Conservation (phyloP, 1,140 invertebrate species). For the Anoplophora glabripennis region DNA sequence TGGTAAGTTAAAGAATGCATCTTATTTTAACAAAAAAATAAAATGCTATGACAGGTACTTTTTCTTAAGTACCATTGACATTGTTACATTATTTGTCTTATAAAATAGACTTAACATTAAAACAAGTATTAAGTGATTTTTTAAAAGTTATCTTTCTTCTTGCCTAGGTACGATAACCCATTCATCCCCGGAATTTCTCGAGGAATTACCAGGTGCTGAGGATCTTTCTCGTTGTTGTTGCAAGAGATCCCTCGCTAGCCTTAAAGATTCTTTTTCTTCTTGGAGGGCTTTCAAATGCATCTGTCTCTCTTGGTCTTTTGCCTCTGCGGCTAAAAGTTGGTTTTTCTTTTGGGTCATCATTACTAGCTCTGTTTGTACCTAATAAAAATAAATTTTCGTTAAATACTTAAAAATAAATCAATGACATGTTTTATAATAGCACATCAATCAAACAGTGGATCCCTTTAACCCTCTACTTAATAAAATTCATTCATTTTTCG, state of each 20-base stretch:
- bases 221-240: constrained; percentile 30
- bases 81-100: neutral
- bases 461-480: too few species aligned
- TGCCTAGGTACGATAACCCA: constrained; percentile 50
- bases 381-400: neutral
- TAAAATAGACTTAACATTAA: neutral
- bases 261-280: constrained; percentile 65
- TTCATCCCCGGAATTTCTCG: constrained; percentile 35
- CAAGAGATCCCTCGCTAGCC: constrained; percentile 35
- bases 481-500: too few species aligned
- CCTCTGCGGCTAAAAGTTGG: constrained; percentile 64
- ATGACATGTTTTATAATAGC: too few species aligned
- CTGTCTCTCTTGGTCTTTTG: constrained; percentile 61
- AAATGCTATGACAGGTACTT: too few species aligned
- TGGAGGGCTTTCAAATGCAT: constrained; percentile 57
- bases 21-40: too few species aligned
- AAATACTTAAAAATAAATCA: neutral
- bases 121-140: neutral
- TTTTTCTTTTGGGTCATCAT: constrained; percentile 67
- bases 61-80: neutral
- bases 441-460: too few species aligned
- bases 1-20: neutral
- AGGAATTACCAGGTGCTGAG: constrained; percentile 1
- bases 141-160: constrained; percentile 1
- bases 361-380: constrained; percentile 75